phyloP scores from a whole-genome alignment of 2,113 vertebrate genomes.

The Equus quagga region DNA sequence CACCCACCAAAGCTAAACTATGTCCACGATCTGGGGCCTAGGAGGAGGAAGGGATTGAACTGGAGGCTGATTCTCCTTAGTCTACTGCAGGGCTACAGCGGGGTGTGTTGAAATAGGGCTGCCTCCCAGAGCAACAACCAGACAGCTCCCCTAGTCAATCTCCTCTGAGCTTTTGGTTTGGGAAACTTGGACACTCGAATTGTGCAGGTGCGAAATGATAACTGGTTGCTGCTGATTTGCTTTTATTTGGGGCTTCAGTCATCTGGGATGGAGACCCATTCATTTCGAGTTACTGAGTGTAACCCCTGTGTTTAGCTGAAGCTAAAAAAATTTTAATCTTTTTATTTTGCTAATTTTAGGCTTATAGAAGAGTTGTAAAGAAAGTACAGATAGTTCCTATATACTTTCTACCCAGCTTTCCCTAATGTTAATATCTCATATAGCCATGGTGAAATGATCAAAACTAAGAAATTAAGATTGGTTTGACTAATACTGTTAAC shows the following conservation, averaged over 20 bases:
- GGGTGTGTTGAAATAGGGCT: background rate
- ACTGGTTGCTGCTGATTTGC: background rate
- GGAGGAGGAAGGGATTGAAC: background rate
- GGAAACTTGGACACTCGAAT: background rate
- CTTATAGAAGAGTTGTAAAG: background rate
- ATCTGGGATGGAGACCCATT: background rate
- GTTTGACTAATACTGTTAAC: background rate
- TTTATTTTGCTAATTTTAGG: background rate
- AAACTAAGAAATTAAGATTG: background rate
- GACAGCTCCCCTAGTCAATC: too few species aligned
- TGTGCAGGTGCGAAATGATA: background rate
- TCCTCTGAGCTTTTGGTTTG: background rate
- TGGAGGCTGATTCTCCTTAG: background rate
- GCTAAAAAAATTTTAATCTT: background rate
- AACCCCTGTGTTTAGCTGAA: background rate
- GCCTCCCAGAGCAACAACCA: background rate
- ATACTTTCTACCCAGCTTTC: background rate
- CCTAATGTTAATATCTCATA: background rate
- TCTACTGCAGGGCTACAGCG: background rate
- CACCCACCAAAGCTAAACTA: background rate
- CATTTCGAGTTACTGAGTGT: background rate
- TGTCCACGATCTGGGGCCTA: background rate
- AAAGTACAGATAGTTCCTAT: background rate
- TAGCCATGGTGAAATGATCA: background rate
- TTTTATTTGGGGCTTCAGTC: slow-evolving; percentile 23